phyloP scores from a whole-genome alignment of 2,113 vertebrate species.

The Pelobates fuscus region DNA sequence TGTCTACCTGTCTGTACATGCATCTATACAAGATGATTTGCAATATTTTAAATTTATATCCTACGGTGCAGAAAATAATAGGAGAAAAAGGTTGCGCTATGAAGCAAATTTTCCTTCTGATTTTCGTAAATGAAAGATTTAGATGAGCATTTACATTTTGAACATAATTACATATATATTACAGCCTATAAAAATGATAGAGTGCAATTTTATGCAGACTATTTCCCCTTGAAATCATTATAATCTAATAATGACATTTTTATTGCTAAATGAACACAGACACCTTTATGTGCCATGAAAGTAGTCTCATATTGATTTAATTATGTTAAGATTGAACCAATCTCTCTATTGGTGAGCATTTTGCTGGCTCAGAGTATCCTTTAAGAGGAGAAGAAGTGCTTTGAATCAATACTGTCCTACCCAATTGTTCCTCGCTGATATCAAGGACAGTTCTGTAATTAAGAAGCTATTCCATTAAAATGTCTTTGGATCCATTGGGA shows the following conservation, averaged over 20 bases:
- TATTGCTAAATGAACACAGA: constrained; percentile 71
- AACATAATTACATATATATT: constrained; percentile 34
- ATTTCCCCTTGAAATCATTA: constrained; percentile 45
- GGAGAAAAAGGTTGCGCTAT: neutral
- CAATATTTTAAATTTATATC: neutral
- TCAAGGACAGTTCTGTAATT: constrained; percentile 77
- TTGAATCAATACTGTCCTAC: constrained; percentile 80
- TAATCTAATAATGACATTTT: constrained; percentile 65
- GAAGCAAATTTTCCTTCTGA: neutral
- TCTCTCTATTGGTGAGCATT: constrained; percentile 66
- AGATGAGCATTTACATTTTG: constrained; percentile 34
- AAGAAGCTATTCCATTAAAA: constrained; percentile 76
- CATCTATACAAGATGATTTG: neutral
- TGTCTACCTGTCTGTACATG: neutral
- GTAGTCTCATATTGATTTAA: constrained; percentile 76
- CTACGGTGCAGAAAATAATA: neutral
- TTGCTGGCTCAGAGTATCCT: constrained; percentile 69
- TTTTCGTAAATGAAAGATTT: constrained; percentile 35
- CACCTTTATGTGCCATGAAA: constrained; percentile 71
- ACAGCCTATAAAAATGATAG: constrained; percentile 37
- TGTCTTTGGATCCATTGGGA: constrained; percentile 60
- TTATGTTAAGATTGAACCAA: constrained; percentile 69
- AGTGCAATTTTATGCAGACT: constrained; percentile 42
- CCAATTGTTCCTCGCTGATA: constrained; percentile 74
- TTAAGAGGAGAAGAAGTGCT: constrained; percentile 72